A percentile compares a stretch with the other conserved stretches of the same genome.
These are phyloP conservation scores for Mythimna loreyi DNA, from an alignment of 2,888 invertebrate genomes.

Conservation along the genomic window DNA sequence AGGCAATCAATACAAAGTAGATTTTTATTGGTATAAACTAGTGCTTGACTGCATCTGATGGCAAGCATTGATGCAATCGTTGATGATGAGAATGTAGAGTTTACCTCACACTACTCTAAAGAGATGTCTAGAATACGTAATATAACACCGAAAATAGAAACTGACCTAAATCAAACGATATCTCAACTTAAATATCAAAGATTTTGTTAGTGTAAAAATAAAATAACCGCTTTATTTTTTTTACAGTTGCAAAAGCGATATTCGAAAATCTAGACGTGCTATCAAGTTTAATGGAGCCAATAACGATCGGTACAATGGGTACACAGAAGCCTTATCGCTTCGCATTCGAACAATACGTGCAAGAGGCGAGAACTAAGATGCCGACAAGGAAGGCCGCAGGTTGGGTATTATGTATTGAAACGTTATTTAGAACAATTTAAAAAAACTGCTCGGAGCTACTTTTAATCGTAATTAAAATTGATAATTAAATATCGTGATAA, in stretches of 20 bases:
- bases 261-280: constrained; percentile 85
- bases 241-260: constrained; percentile 83
- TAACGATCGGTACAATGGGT: constrained; percentile 86
- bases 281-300: constrained; percentile 82
- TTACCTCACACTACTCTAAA: neutral
- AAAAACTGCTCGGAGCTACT: neutral
- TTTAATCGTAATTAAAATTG: neutral
- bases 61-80: no score
- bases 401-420: constrained; percentile 52
- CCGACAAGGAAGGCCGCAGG: constrained; percentile 86
- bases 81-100: no score
- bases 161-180: neutral
- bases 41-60: no score
- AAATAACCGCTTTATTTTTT: constrained; percentile 24
- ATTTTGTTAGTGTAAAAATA: neutral
- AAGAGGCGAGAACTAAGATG: constrained; percentile 87
- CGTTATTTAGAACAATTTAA: neutral
- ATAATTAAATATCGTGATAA: no score
- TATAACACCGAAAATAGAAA: neutral
- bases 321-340: constrained; percentile 88
- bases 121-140: constrained; percentile 2
- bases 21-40: no score
- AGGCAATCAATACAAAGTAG: constrained; percentile 2
- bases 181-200: neutral
- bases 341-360: constrained; percentile 85